A percentile compares a stretch with the other conserved stretches of the same genome.
Evolutionary conservation across 2,888 invertebrate species (phyloP).

Genomic region (Machimus rusticus): DNA sequence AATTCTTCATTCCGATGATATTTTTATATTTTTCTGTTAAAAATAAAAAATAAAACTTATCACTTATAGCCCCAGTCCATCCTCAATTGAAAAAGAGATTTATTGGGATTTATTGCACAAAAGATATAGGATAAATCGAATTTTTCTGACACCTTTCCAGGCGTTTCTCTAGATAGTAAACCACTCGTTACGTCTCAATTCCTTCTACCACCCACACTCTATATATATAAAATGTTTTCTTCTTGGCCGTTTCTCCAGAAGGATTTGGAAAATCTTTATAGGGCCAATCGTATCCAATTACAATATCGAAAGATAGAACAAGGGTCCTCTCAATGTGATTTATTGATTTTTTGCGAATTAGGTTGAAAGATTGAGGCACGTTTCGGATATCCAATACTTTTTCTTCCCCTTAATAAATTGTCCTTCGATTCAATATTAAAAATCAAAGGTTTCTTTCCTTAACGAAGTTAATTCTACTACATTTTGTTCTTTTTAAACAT

Average conservation of each 20-base stretch:
- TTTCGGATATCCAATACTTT: not conserved
- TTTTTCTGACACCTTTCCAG: not conserved
- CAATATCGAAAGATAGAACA: not conserved
- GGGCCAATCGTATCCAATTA: not conserved
- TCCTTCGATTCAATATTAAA: too few species aligned
- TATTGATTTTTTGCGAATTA: not conserved
- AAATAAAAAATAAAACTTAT: too few species aligned
- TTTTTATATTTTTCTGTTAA: too few species aligned
- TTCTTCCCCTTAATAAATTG: not conserved
- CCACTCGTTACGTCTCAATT: too few species aligned
- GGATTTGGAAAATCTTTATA: not conserved
- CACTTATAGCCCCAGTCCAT: too few species aligned
- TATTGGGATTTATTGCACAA: not conserved
- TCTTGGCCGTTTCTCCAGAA: not conserved
- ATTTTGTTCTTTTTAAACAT: too few species aligned
- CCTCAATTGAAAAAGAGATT: not conserved
- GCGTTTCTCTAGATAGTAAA: too few species aligned
- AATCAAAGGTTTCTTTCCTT: too few species aligned
- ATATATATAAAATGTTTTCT: not conserved
- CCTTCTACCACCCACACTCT: too few species aligned
- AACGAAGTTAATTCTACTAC: too few species aligned
- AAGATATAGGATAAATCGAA: not conserved
- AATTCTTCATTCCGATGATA: too few species aligned
- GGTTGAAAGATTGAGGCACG: not conserved
- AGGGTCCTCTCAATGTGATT: not conserved